Evolutionary conservation across 2,113 vertebrate genomes (phyloP).

Genomic region (Mesoclemmys tuberculata): DNA sequence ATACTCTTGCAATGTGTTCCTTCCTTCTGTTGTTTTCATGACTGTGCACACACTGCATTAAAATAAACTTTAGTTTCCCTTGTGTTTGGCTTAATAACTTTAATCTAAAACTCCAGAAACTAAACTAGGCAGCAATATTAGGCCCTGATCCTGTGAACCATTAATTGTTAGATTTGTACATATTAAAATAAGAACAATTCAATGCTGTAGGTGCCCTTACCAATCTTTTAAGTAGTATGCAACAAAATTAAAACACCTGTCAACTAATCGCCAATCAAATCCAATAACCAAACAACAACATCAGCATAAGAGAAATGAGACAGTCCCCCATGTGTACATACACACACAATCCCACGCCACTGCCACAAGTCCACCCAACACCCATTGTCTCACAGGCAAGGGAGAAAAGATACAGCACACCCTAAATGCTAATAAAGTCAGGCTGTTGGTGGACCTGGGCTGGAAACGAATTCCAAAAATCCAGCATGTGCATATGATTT

Average conservation of each 20-base stretch:
- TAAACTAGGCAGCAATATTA: neutral
- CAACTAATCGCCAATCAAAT: neutral
- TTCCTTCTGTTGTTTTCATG: neutral
- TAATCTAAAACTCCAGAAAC: neutral
- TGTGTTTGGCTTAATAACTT: neutral
- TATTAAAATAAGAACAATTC: neutral
- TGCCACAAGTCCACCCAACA: neutral
- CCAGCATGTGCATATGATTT: neutral
- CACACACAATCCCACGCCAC: neutral
- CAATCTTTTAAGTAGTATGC: neutral
- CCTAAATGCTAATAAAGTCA: neutral
- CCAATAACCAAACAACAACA: neutral
- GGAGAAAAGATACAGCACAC: neutral
- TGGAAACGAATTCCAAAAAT: neutral
- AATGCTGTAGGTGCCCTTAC: neutral
- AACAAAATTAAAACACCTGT: neutral
- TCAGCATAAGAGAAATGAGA: neutral
- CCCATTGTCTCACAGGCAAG: neutral
- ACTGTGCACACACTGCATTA: fast-evolving
- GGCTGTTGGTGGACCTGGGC: neutral
- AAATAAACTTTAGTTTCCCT: neutral
- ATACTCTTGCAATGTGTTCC: neutral
- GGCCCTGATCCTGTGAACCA: neutral
- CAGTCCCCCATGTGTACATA: too few species aligned
- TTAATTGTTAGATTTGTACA: neutral